These are phyloP conservation scores for Lethenteron reissneri DNA, from an alignment of 2,113 vertebrate genomes.

Conservation along the genomic window DNA sequence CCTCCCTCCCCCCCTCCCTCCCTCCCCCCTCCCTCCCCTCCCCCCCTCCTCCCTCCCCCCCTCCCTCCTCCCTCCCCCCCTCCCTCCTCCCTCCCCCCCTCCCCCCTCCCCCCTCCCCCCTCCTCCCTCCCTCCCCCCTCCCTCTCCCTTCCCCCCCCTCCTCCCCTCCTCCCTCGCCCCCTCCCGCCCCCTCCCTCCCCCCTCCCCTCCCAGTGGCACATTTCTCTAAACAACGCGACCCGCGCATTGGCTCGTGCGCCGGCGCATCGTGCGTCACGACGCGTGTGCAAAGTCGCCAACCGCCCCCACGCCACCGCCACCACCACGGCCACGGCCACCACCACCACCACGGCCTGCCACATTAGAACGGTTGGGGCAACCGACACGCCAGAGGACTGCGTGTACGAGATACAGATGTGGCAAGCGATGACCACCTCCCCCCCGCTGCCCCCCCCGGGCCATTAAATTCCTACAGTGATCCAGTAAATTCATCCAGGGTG, in stretches of 20 bases:
- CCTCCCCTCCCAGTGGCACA: background rate
- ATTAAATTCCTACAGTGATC: no score
- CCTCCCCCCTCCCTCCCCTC: background rate
- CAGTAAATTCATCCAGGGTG: no score
- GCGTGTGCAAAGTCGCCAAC: no score
- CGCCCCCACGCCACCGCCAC: no score
- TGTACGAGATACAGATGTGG: no score
- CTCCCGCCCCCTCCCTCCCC: slow-evolving; percentile 10
- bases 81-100: slow-evolving; percentile 2
- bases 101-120: background rate
- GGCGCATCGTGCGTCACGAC: no score
- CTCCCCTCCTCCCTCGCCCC: slow-evolving; percentile 1
- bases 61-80: slow-evolving; percentile 8
- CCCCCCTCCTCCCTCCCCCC: background rate
- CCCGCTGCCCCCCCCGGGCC: no score
- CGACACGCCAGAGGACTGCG: no score
- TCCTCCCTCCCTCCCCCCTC: slow-evolving; percentile 3
- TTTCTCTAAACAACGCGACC: background rate
- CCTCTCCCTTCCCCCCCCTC: background rate
- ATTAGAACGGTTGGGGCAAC: no score
- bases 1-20: slow-evolving; percentile 5
- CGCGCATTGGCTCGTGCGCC: background rate
- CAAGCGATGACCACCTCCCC: no score
- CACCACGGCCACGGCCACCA: no score
- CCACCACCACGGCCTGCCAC: no score